These are phyloP conservation scores for Hafferia zeledoni DNA, from an alignment of 2,797 vertebrate species.

Conservation along the genomic window DNA sequence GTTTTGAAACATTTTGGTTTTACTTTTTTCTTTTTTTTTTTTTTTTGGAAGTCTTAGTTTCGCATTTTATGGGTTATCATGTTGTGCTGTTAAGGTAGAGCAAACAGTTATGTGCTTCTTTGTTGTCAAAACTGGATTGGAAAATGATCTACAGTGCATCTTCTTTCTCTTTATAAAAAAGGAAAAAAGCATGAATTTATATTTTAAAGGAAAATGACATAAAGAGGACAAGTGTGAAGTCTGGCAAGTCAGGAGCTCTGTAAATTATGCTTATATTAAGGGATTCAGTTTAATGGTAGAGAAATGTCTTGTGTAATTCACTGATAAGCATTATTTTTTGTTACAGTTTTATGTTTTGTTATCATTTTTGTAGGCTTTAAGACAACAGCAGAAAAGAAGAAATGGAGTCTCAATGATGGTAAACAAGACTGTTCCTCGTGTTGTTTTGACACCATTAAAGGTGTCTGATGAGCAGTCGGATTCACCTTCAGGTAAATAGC, in stretches of 20 bases:
- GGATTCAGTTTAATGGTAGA: conserved; percentile 42
- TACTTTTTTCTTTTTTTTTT: conserved; percentile 66
- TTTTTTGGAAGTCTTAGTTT: conserved; percentile 70
- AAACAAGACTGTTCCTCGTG: conserved; percentile 88
- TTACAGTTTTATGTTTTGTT: conserved; percentile 74
- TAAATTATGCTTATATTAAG: conserved; percentile 61
- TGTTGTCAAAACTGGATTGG: conserved; percentile 73
- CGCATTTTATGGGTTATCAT: conserved; percentile 67
- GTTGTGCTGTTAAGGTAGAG: conserved; percentile 73
- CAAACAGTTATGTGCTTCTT: conserved; percentile 70
- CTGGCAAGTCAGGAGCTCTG: conserved; percentile 60
- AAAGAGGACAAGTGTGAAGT: conserved; percentile 55
- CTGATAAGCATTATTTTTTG: conserved; percentile 57
- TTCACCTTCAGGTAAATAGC: conserved; percentile 85
- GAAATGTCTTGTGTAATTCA: conserved; percentile 71
- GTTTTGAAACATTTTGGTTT: conserved; percentile 73
- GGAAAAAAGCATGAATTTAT: conserved; percentile 49
- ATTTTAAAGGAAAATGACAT: conserved; percentile 67
- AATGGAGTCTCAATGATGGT: conserved; percentile 89
- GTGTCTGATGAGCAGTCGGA: conserved; percentile 88
- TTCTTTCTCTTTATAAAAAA: conserved; percentile 52
- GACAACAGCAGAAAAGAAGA: conserved; percentile 88
- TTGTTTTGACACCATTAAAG: conserved; percentile 87
- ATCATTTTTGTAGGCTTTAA: conserved; percentile 83
- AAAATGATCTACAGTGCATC: conserved; percentile 69